These are phyloP conservation scores for Serripes groenlandicus DNA, from an alignment of 2,888 invertebrate species.

Conservation along the genomic window DNA sequence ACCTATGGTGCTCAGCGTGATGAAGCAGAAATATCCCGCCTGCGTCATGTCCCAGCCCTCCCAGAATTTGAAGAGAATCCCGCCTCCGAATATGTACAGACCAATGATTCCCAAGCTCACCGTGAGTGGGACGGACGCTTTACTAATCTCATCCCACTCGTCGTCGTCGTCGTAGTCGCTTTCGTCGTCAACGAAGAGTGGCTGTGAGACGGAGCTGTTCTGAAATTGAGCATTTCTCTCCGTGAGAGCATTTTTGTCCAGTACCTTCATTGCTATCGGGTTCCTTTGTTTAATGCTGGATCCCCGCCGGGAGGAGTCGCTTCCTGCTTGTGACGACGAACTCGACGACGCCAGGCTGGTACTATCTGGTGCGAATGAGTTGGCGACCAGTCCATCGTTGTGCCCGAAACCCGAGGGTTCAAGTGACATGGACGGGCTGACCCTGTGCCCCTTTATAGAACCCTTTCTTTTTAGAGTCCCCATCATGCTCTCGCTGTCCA, in stretches of 20 bases:
- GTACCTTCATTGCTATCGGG: constrained; percentile 75
- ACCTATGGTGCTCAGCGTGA: constrained; percentile 86
- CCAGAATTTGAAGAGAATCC: constrained; percentile 85
- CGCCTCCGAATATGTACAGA: constrained; percentile 84
- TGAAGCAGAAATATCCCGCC: constrained; percentile 86
- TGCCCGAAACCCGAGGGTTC: background rate
- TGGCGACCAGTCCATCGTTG: constrained; percentile 4
- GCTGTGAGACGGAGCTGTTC: constrained; percentile 61
- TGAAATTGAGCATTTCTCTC: constrained; percentile 33
- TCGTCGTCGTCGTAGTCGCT: constrained; percentile 84
- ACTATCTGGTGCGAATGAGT: background rate
- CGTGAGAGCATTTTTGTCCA: constrained; percentile 71
- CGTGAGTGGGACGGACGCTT: constrained; percentile 85
- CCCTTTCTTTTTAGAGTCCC: constrained; percentile 4
- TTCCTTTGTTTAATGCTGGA: constrained; percentile 1
- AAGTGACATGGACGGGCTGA: background rate
- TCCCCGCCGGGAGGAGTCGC: background rate
- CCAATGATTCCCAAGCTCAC: constrained; percentile 81
- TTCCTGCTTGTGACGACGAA: background rate
- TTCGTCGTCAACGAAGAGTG: constrained; percentile 75
- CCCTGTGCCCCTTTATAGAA: constrained; percentile 3
- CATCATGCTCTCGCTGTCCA: constrained; percentile 47
- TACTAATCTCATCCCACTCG: constrained; percentile 84
- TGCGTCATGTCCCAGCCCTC: constrained; percentile 85
- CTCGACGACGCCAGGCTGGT: background rate